Evolutionary conservation across 2,797 vertebrate species (phyloP).

Genomic region (Myotis planiceps): DNA sequence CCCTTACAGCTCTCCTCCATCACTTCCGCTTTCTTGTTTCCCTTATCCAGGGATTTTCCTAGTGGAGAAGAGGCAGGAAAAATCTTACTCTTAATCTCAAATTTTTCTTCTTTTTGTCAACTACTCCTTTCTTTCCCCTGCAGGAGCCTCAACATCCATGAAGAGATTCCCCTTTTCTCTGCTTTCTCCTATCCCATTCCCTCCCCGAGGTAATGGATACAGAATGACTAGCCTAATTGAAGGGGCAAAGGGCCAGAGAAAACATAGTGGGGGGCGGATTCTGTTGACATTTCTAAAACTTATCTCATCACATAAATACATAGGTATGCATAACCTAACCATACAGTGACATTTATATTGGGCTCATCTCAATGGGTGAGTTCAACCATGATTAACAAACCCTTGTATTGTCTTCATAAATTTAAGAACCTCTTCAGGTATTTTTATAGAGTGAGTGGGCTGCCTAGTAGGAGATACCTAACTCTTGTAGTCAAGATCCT

Average conservation of each 20-base stretch:
- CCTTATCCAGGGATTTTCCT: background rate
- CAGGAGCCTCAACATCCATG: background rate
- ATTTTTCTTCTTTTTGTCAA: constrained; percentile 12
- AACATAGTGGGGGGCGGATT: background rate
- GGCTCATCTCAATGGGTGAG: constrained; percentile 45
- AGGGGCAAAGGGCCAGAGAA: constrained; percentile 61
- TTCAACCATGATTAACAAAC: constrained; percentile 59
- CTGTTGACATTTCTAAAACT: constrained; percentile 52
- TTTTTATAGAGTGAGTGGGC: constrained; percentile 71
- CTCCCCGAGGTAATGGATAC: constrained; percentile 5
- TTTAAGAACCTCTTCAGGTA: constrained; percentile 52
- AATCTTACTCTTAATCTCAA: background rate
- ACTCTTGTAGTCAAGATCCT: constrained; percentile 54
- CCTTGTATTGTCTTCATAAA: constrained; percentile 55
- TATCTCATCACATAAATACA: constrained; percentile 49
- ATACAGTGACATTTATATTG: background rate
- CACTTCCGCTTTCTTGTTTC: background rate
- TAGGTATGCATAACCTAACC: constrained; percentile 55
- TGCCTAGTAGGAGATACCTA: constrained; percentile 31
- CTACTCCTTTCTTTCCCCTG: background rate
- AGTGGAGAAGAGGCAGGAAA: background rate
- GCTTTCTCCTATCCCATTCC: constrained; percentile 41
- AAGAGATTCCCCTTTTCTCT: background rate
- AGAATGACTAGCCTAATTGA: constrained; percentile 51
- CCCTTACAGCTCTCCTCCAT: background rate